Conservation (phyloP, 1,140 invertebrate genomes). For the Hyles euphorbiae region DNA sequence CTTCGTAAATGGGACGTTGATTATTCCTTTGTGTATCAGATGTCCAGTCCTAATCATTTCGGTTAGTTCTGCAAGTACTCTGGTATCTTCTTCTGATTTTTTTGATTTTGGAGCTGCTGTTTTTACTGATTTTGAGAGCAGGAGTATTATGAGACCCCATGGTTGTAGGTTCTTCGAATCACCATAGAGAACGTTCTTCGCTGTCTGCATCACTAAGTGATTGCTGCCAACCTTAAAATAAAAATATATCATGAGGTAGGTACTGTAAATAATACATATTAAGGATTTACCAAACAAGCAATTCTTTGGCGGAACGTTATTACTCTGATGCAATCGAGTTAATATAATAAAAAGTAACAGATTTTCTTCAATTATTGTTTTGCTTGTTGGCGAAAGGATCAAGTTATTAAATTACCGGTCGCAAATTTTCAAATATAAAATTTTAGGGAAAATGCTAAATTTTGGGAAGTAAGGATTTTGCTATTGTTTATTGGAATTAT, state of each 20-base stretch:
- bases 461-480: no score
- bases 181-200: constrained; percentile 88
- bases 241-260: constrained; percentile 1
- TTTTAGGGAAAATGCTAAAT: no score
- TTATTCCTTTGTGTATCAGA: constrained; percentile 91
- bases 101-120: constrained; percentile 28
- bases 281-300: not conserved
- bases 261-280: not conserved
- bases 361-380: no score
- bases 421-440: no score
- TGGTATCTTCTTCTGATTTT: constrained; percentile 79
- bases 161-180: constrained; percentile 91
- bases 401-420: no score
- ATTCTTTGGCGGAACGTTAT: no score
- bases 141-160: constrained; percentile 89
- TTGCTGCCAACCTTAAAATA: constrained; percentile 83
- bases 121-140: constrained; percentile 89
- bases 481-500: no score
- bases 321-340: no score
- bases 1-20: constrained; percentile 80
- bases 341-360: no score
- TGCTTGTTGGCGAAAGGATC: no score
- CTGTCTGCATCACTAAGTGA: constrained; percentile 92
- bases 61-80: constrained; percentile 90
- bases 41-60: constrained; percentile 97